phyloP scores from a whole-genome alignment of 2,888 invertebrate species.

The Branchellion lobata region DNA sequence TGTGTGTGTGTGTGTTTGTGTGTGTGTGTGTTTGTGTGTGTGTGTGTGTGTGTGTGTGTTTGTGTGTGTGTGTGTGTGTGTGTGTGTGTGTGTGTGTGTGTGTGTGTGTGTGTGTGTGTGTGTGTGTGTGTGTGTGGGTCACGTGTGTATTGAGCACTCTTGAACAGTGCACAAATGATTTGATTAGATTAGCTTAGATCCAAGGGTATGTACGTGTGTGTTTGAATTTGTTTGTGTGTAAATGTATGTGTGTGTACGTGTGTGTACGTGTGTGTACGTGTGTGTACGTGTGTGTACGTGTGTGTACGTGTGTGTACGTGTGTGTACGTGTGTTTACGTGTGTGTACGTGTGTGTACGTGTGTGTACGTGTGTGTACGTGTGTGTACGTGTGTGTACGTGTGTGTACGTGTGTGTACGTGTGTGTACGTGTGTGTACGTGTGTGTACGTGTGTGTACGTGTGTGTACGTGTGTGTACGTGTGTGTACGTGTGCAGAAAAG shows the following conservation, averaged over 20 bases:
- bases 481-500: constrained; percentile 17
- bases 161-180: no score
- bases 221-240: constrained; percentile 65
- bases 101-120: no score
- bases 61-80: no score
- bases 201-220: no score
- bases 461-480: constrained; percentile 15
- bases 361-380: background rate
- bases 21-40: no score
- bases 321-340: background rate
- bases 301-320: background rate
- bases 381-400: background rate
- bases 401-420: background rate
- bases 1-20: no score
- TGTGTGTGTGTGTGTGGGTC: no score
- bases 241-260: background rate
- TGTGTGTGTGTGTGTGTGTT: no score
- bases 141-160: no score
- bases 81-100: no score
- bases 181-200: no score
- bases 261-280: background rate
- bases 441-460: constrained; percentile 11
- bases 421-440: constrained; percentile 25
- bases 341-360: background rate
- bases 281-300: background rate